These are phyloP conservation scores for cat (Felis catus) DNA, from an alignment of 2,113 vertebrate species.

Conservation along the genomic window F.catus_Fca126_mat1.0 CM031415.1:146155001-146155500, in stretches of 20 bases:
- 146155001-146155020: too few species aligned
- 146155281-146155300: not conserved
- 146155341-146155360: not conserved
- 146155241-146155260: not conserved
- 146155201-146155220: not conserved
- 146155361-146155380: not conserved
- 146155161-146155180: not conserved
- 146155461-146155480: not conserved
- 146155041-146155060: too few species aligned
- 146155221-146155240: not conserved
- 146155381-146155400: not conserved
- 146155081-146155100: not conserved
- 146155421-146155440: not conserved
- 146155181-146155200: not conserved
- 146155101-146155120: not conserved
- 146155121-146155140: not conserved
- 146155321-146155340: not conserved
- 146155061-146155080: not conserved
- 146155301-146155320: not conserved
- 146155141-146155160: not conserved
- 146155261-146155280: not conserved
- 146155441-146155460: not conserved
- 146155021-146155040: too few species aligned
- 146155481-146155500: not conserved
- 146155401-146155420: not conserved